Evolutionary conservation across 1,140 invertebrate genomes (phyloP), one percentile per base, ranked within the genome.

Genomic region (Aphidius ervi): DNA sequence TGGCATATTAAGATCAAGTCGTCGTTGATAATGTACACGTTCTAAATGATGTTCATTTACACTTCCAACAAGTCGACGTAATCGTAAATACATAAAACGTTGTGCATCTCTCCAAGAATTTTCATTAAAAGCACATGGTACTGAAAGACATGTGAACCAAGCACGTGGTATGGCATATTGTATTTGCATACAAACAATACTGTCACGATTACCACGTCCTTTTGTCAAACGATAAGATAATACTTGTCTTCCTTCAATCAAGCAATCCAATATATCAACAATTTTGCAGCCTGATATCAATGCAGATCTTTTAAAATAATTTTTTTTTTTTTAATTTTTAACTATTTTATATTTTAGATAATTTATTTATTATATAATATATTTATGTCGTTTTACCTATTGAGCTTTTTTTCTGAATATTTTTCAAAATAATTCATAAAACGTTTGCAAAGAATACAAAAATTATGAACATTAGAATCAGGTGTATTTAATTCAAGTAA

Each of bases 361-460:
- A 40, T 49, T 5, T 23, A 40, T 49, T 47, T 40, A 23, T 39
- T 37, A 48, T n/a, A 40, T 7, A 37, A 3, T 31, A 31, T 31
- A 31, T 31, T 31, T 57, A 7, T 20, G 4, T 40, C 20, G 5
- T 41, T 37, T 61, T 61, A 79, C 76, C 68, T 76, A 68, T 80
- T 80, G 45, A 78, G 50, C 52, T 64, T 73, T 31, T 68, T 68
- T 48, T 80, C 78, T 0, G 78, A 76, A n/a, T 75, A 64, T 40
- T 73, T 79, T 63, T 80, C 78, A 55, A 79, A 80, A 49, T 74
- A 74, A 45, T 79, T 72, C 76, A 80, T 78, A 53, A 79, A 80
- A 5, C 65, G 59, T 59, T 78, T 79, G 65, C 74, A 78, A 16
- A 65, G 58, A 5, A 52, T 41, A 46, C 40, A 56, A 42, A 65